phyloP scores from a whole-genome alignment of 2,888 invertebrate genomes.

The Epiblema foenella region DNA sequence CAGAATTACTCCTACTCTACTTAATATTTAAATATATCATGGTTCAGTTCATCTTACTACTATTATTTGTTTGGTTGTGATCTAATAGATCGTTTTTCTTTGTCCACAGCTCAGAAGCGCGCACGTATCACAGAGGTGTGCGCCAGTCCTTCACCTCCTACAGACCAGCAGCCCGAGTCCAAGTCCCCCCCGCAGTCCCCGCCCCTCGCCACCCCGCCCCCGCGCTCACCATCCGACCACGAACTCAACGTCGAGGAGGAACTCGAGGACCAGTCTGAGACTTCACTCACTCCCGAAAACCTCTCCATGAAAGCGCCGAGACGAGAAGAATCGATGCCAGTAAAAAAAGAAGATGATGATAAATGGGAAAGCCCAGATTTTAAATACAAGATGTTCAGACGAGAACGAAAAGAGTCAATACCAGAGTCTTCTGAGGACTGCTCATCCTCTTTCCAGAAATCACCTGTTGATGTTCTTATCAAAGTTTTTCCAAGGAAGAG shows the following conservation, averaged over 20 bases:
- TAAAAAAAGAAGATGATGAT: slow-evolving; percentile 81
- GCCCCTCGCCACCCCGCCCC: slow-evolving; percentile 72
- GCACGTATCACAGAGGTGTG: slow-evolving; percentile 79
- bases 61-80: not conserved
- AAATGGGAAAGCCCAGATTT: slow-evolving; percentile 75
- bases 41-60: too few relatives aligned
- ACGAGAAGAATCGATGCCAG: slow-evolving; percentile 72
- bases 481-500: slow-evolving; percentile 96
- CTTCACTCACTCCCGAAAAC: slow-evolving; percentile 90
- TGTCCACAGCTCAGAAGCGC: slow-evolving; percentile 80
- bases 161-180: slow-evolving; percentile 61
- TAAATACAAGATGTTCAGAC: slow-evolving; percentile 76
- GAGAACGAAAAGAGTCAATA: slow-evolving; percentile 63
- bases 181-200: slow-evolving; percentile 71
- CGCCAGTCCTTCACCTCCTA: slow-evolving; percentile 75
- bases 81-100: slow-evolving; percentile 41
- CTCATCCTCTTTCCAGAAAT: slow-evolving; percentile 79
- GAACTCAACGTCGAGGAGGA: slow-evolving; percentile 85
- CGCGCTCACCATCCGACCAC: slow-evolving; percentile 79
- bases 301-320: slow-evolving; percentile 90
- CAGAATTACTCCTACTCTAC: too few relatives aligned
- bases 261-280: slow-evolving; percentile 77
- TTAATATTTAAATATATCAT: too few relatives aligned
- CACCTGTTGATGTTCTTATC: slow-evolving; percentile 94
- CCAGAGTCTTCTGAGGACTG: slow-evolving; percentile 62